Base-by-base conservation (phyloP, 2,113 vertebrate genomes). In the Erpornis zantholeuca region DNA sequence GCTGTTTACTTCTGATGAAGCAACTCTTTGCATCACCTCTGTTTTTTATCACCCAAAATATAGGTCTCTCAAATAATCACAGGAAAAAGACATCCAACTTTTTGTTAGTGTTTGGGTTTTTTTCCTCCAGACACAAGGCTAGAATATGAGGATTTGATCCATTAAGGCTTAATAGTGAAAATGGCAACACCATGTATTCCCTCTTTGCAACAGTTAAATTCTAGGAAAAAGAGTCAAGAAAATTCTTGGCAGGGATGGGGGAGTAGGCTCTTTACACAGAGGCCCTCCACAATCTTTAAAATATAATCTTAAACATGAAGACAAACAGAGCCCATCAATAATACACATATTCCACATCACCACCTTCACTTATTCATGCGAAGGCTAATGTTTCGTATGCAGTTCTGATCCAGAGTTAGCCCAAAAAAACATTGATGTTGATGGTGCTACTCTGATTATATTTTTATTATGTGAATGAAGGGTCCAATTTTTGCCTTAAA, bases 181-280 rank as follows among this genome's bases (percentile, higher is more conserved):
- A 75, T 5, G 6, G 61, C n/a, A 36, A 20, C 7, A 70, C 2
- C 3, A 1, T 9, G 6, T 23, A 73, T 40, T 10, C 10, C 3
- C 0, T 63, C 53, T 40, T n/a, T 3, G 12, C 47, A 88, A 77
- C 83, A 40, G 10, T 44, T 20, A 82, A 47, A 49, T 40, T 84
- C 19, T 21, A 64, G 9, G 12, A 16, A 76, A 53, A 92, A 70
- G 14, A 81, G 11, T 3, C 4, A 28, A 61, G 49, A 93, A 85
- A 78, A 85, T 36, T 59, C 28, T 75, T 77, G n/a, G 10, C 5
- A 3, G 9, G 3, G 3, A 1, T 8, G 19, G 4, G 1, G 16
- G 6, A 77, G 38, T 4, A 7, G 19, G 11, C 5, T 83, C 17
- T 82, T 69, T 27, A 65, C 18, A 72, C 10, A 72, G n/a, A 92